These are phyloP conservation scores for Geophilus truncorum DNA, from an alignment of 2,888 invertebrate genomes.

Conservation along the genomic window DNA sequence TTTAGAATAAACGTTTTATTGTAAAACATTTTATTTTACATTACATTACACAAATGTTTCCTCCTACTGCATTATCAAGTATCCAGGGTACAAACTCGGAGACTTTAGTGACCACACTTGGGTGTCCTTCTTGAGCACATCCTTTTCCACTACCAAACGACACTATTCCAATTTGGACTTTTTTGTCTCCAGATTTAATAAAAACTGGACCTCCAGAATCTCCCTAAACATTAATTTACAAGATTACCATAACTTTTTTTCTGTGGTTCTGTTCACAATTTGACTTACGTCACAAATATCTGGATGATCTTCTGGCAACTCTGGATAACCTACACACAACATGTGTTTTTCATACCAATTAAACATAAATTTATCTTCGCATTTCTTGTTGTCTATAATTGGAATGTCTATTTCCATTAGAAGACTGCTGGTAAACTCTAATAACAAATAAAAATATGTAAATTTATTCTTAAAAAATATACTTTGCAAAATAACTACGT, in stretches of 20 bases:
- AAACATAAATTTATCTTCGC: neutral
- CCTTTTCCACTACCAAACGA: neutral
- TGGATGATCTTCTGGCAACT: neutral
- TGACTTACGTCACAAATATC: neutral
- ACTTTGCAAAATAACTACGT: neutral
- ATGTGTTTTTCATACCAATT: neutral
- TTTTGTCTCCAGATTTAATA: neutral
- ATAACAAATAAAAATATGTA: too few relatives aligned
- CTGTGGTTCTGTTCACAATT: neutral
- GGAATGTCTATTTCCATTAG: neutral
- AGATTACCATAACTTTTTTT: neutral
- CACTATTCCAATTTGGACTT: neutral
- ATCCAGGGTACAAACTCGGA: neutral
- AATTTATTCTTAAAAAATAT: neutral
- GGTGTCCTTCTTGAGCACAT: neutral
- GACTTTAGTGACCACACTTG: neutral
- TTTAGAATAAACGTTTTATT: neutral
- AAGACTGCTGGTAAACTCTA: neutral
- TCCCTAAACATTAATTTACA: neutral
- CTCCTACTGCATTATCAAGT: neutral
- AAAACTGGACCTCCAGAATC: constrained; percentile 10
- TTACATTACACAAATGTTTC: neutral
- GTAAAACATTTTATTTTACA: too few relatives aligned
- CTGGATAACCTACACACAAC: neutral
- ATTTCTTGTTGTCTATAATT: neutral